Base-by-base conservation (phyloP, 2,888 invertebrate species). In the Helicoverpa assulta region DNA sequence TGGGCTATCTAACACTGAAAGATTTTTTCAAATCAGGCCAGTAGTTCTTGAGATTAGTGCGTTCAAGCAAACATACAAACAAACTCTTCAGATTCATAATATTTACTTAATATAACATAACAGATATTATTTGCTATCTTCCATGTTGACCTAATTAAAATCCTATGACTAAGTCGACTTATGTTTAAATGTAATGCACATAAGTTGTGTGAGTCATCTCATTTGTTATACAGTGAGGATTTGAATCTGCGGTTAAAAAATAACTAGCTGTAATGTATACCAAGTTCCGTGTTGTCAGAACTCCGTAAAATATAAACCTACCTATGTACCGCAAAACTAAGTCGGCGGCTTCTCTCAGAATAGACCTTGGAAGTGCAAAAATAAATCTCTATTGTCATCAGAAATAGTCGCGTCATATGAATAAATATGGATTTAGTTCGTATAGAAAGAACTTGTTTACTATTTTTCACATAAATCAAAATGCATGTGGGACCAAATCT, bases 381-480 rank as follows among this genome's bases (percentile, higher is more conserved):
- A 47, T 47, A n/a, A n/a, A n/a, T 47, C 47, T 47, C n/a, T 47
- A 6, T 5, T 16, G 16, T 47, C 6, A 47, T n/a, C 47, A 47
- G 47, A 47, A n/a, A 47, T 47, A 47, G 47, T 47, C 16, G 16
- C 6, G 16, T 47, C 1, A n/a, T 47, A n/a, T 47, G 29, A 63
- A 33, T 56, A 33, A 52, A 51, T 61, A 67, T 51, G 33, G 10
- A 47, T 33, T 33, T 5, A 47, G 51, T 26, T 33, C 26, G 19
- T 43, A n/a, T 67, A 1, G 61, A 69, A 59, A 69, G 1, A 53
- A 55, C 26, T 63, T 52, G 21, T 70, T 60, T 56, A 56, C 52
- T n/a, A 19, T 63, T 21, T 5, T 59, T 60, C 59, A 8, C 50
- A 70, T 74, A 70, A 64, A 74, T 70, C 40, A 70, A 51, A 57